Conservation (phyloP, 2,888 invertebrate species). For the Andricus quercusramuli region DNA sequence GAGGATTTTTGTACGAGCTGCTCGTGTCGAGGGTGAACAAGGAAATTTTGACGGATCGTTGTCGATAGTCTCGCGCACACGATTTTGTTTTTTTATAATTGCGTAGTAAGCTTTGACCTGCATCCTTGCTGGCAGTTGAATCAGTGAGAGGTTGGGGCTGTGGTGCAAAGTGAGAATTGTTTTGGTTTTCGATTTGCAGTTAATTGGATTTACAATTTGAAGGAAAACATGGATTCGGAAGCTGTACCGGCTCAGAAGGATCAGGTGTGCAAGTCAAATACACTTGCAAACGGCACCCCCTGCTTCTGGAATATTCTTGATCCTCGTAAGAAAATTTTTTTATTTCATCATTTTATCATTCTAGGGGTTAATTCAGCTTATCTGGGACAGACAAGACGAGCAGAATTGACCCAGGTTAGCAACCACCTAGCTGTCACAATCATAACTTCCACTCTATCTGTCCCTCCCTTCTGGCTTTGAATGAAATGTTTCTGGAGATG, state of each 20-base stretch:
- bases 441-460: conserved; percentile 18
- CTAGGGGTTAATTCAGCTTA: conserved; percentile 18
- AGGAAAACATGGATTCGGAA: conserved; percentile 47
- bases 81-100: conserved; percentile 24
- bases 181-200: conserved; percentile 42
- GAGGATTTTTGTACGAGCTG: not conserved
- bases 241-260: conserved; percentile 47
- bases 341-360: conserved; percentile 1
- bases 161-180: conserved; percentile 12
- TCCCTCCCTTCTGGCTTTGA: not conserved
- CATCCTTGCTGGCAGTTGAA: not conserved
- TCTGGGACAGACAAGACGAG: not conserved
- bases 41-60: not conserved
- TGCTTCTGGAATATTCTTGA: conserved; percentile 80
- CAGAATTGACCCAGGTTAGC: conserved; percentile 31
- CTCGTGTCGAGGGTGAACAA: not conserved
- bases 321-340: conserved; percentile 78
- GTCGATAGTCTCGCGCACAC: conserved; percentile 34
- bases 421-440: conserved; percentile 38
- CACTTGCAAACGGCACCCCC: conserved; percentile 70
- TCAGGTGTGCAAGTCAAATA: conserved; percentile 50
- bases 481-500: not conserved
- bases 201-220: not conserved
- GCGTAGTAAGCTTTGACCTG: conserved; percentile 11
- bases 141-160: not conserved